phyloP scores from a whole-genome alignment of 2,797 vertebrate species.

The Rhabdomys pumilio region DNA sequence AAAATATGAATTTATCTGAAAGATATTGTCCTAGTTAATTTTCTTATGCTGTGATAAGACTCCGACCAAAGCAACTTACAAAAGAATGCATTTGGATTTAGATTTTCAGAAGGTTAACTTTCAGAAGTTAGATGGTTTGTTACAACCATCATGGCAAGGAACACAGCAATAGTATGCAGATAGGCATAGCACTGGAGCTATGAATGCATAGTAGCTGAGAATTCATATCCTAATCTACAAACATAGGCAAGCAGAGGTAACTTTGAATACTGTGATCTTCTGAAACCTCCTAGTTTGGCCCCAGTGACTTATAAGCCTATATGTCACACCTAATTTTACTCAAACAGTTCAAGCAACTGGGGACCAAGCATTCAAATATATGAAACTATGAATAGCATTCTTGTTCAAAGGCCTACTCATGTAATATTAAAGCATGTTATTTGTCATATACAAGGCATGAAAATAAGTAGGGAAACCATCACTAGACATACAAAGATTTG shows the following conservation, averaged over 20 bases:
- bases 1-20: constrained; percentile 27
- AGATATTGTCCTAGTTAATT: neutral
- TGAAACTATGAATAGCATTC: neutral
- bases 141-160: neutral
- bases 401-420: neutral
- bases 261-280: neutral
- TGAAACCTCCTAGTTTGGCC: neutral
- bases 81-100: no score
- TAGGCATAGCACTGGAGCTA: neutral
- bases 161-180: neutral
- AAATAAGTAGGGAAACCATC: neutral
- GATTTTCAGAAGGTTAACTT: neutral
- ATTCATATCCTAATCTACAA: neutral
- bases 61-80: neutral
- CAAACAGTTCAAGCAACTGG: no score
- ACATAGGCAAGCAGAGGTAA: neutral
- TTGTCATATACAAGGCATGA: neutral
- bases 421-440: neutral
- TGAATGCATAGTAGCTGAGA: no score
- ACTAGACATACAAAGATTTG: neutral
- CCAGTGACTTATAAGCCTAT: neutral
- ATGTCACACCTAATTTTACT: neutral
- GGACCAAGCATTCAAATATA: neutral
- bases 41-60: neutral
- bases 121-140: neutral